phyloP scores from a whole-genome alignment of 1,140 invertebrate species.

The Batillaria attramentaria region DNA sequence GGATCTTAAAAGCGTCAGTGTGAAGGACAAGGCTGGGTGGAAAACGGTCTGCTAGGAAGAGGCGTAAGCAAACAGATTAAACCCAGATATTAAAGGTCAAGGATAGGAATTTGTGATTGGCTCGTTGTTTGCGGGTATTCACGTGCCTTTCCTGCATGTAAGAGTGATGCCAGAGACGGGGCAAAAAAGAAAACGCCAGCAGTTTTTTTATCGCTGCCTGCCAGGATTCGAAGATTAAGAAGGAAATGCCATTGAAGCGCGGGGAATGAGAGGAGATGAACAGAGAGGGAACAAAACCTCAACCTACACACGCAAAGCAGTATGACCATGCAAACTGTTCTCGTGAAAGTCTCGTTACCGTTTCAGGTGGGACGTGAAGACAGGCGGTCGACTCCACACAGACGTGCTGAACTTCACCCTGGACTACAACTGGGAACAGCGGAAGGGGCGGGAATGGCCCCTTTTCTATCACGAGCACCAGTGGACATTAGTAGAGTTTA shows the following conservation, averaged over 20 bases:
- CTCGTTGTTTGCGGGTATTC: background rate
- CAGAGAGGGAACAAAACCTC: too few species aligned
- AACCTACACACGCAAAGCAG: background rate
- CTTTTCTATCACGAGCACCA: slow-evolving; percentile 5
- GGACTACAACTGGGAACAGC: background rate
- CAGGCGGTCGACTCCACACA: background rate
- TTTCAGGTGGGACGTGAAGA: background rate
- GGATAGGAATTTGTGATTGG: too few species aligned
- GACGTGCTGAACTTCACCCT: slow-evolving; percentile 26
- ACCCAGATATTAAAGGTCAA: too few species aligned
- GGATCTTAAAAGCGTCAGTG: too few species aligned
- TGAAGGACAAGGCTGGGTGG: too few species aligned
- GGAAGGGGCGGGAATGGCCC: background rate
- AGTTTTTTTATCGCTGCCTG: background rate
- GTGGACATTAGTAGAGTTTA: slow-evolving; percentile 14
- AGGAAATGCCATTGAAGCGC: background rate
- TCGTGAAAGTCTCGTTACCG: background rate
- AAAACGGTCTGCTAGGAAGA: too few species aligned
- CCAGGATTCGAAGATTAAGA: background rate
- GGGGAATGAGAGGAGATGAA: too few species aligned
- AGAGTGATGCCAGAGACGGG: background rate
- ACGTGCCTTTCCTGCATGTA: background rate
- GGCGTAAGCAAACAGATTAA: too few species aligned
- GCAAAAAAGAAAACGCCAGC: background rate
- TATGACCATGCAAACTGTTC: background rate